Base-by-base conservation (phyloP, 1,140 invertebrate species). In the Apocrypta bakeri region DNA sequence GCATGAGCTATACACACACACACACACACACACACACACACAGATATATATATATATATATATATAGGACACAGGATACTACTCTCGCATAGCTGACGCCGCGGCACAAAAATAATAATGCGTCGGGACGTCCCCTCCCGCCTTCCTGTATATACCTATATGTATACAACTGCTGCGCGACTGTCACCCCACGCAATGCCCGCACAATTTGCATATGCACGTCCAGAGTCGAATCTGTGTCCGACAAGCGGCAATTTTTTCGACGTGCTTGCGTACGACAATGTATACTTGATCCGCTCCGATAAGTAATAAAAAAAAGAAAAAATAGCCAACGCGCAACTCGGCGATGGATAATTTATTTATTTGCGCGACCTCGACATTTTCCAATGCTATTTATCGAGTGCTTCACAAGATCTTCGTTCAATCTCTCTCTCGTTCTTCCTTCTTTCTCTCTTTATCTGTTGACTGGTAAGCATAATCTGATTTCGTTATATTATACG, bases 131-230 rank as follows among this genome's bases (percentile, higher is more conserved):
- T 74, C 87, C 86, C 88, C 85, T 81, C 86, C 87, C 87, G 83
- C 81, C 56, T 63, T 63, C 78, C 85, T 75, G 82, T 68, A 78
- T 82, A 37, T 37, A 37, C 33, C 3, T 9, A 9, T 9, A 9
- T 37, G 9, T 37, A 37, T 4, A 37, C 73, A 63, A 25, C 80
- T 75, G 63, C 73, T 69, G 27, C 40, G 79, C 85, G 80, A 63
- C 85, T 83, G 85, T 86, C 86, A 89, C 90, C 89, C 90, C 89
- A 89, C 87, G 86, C 88, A 86, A 88, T 74, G 11, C 85, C 87
- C 85, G 63, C 63, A 4, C 48, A 17, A 56, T 56, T 90, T 90
- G 88, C 90, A 90, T 90, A 89, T 84, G 88, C 84, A 88, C 86
- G 87, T 86, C 86, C 87, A 88, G 88, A 69, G 68, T 77, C 29